Evolutionary conservation across 2,888 invertebrate genomes (phyloP).

Genomic region (Drosophila prostipennis): DNA sequence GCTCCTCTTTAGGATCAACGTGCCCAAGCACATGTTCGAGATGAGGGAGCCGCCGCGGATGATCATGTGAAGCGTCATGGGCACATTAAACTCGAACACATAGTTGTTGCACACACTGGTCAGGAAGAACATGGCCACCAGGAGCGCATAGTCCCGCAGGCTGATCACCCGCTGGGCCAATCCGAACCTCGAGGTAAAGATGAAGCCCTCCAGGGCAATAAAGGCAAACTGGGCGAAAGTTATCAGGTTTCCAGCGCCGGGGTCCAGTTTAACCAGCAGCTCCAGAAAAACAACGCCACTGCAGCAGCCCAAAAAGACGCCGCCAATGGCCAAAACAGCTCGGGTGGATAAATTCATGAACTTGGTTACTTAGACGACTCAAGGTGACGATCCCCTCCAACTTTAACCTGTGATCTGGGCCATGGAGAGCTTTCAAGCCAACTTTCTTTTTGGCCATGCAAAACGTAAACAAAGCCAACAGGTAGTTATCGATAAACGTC

Average conservation of each 20-base stretch:
- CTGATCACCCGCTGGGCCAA: slow-evolving; percentile 89
- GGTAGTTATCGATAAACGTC: slow-evolving; percentile 34
- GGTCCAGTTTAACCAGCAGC: slow-evolving; percentile 93
- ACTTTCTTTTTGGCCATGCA: slow-evolving; percentile 35
- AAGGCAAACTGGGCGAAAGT: slow-evolving; percentile 98
- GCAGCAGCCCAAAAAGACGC: slow-evolving; percentile 94
- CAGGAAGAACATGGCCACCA: slow-evolving; percentile 96
- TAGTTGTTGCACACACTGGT: slow-evolving; percentile 97
- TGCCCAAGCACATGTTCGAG: slow-evolving; percentile 97
- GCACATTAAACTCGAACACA: slow-evolving; percentile 97
- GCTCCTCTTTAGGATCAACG: slow-evolving; percentile 91
- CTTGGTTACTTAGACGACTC: too few species aligned
- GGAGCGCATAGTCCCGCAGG: slow-evolving; percentile 91
- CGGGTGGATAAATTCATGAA: slow-evolving; percentile 79
- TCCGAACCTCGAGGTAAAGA: slow-evolving; percentile 93
- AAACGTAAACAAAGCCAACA: slow-evolving; percentile 36
- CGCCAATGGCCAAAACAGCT: slow-evolving; percentile 88
- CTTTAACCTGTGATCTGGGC: slow-evolving; percentile 9
- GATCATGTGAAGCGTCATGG: slow-evolving; percentile 99
- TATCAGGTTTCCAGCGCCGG: slow-evolving; percentile 96
- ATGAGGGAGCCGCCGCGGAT: slow-evolving; percentile 97
- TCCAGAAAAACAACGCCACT: slow-evolving; percentile 94
- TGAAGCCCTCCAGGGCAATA: slow-evolving; percentile 94
- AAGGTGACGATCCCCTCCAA: neutral
- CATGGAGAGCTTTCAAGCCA: slow-evolving; percentile 30